Base-by-base conservation (phyloP, 2,888 invertebrate genomes). In the Arenicola marina region DNA sequence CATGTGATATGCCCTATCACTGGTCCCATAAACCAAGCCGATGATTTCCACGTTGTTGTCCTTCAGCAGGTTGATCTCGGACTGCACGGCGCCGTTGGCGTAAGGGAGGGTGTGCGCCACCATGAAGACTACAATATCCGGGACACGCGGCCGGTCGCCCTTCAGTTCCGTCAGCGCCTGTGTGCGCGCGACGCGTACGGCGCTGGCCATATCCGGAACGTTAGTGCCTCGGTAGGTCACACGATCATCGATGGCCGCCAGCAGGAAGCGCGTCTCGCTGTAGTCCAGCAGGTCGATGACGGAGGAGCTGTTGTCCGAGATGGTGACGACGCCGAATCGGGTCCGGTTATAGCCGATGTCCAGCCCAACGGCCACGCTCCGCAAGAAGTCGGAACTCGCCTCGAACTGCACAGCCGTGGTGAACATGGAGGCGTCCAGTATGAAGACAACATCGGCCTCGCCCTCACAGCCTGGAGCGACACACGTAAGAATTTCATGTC, bases 391-490 rank as follows among this genome's bases (percentile, higher is more conserved):
- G 15, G 56, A 28, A n/a, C 44, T 43, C 15, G 28, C 31, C 18
- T n/a, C 48, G 46, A 66, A 56, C 46, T 67, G 59, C 11, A 1
- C n/a, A 1, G 26, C 24, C 0, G 58, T 55, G 4, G 57, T 53
- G 26, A n/a, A 33, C 18, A 21, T 32, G 2, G 65, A 66, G 15
- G 62, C 56, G 44, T 66, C 67, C 29, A 67, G 33, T 11, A 67
- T 29, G 44, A 70, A 70, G 2, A 65, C 57, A 48, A 70, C 63
- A 33, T 70, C 70, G 1, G 68, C 68, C 45, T 70, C 63, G 4
- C 70, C 70, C 2, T 59, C 54, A 32, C 70, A 70, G 2, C 60
- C 70, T 70, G 61, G 29, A 21, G n/a, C n/a, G n/a, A n/a, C n/a
- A n/a, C n/a, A n/a, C n/a, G n/a, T n/a, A n/a, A n/a, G n/a, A n/a